Percentiles rank a stretch among this genome's conserved stretches.
These are phyloP conservation scores for Yoshiicerus persimilis DNA, from an alignment of 1,140 invertebrate species.

Conservation along the genomic window DNA sequence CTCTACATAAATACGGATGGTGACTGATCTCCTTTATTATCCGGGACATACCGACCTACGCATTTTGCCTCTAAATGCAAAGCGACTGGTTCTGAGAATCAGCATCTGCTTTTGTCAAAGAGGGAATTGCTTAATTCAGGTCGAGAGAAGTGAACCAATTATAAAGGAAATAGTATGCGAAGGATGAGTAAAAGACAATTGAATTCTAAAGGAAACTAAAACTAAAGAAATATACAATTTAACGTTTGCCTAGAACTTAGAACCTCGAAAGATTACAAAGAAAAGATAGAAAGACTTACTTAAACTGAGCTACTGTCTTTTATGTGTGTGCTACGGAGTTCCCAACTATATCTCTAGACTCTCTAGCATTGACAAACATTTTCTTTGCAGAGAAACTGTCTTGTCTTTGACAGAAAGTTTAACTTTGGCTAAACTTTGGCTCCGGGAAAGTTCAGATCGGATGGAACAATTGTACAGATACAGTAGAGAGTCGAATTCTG, in stretches of 20 bases:
- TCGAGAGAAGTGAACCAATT: not conserved
- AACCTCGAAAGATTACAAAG: not conserved
- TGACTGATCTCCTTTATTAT: not conserved
- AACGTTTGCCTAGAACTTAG: not conserved
- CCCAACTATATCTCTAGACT: not conserved
- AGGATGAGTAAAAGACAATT: not conserved
- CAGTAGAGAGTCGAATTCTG: not conserved
- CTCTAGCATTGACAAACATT: not conserved
- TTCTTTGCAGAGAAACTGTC: not conserved
- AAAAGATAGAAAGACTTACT: not conserved
- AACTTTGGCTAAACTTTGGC: not conserved
- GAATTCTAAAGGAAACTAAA: not conserved
- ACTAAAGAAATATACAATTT: not conserved
- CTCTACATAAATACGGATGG: not conserved
- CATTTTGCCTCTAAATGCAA: not conserved
- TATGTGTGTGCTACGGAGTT: not conserved
- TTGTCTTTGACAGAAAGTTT: slow-evolving; percentile 2
- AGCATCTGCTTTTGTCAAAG: not conserved
- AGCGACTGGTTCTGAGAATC: not conserved
- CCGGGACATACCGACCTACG: not conserved
- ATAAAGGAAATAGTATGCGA: not conserved
- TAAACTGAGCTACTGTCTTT: not conserved
- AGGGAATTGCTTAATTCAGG: not conserved
- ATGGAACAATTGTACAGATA: not conserved
- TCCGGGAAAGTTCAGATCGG: not conserved